Percentiles rank a stretch among this genome's conserved stretches.
phyloP scores from a whole-genome alignment of 2,113 vertebrate species.

The Glaucidium brasilianum region DNA sequence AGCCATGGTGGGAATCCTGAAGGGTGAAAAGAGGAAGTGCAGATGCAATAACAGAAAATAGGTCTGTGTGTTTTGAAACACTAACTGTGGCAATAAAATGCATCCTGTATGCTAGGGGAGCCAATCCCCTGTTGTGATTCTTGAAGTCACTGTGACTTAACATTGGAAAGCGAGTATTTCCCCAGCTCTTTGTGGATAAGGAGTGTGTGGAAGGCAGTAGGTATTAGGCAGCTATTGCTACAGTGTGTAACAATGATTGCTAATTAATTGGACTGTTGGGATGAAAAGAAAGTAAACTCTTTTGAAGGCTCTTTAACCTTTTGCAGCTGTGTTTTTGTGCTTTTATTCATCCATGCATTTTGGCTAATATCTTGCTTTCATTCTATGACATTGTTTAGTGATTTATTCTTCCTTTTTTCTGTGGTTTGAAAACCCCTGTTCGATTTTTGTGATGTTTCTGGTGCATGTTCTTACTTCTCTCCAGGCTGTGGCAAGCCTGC shows the following conservation, averaged over 20 bases:
- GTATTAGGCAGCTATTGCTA: not conserved
- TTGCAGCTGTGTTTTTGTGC: not conserved
- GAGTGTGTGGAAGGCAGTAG: not conserved
- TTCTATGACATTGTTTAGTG: not conserved
- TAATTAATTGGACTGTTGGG: not conserved
- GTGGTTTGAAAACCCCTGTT: not conserved
- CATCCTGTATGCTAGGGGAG: conserved; percentile 8
- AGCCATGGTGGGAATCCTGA: not conserved
- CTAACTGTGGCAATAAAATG: conserved; percentile 13
- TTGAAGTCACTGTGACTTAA: not conserved
- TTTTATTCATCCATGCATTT: not conserved
- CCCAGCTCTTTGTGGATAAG: not conserved
- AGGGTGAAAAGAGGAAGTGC: conserved; percentile 21
- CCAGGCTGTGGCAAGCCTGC: not conserved
- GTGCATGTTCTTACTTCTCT: not conserved
- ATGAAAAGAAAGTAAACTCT: not conserved
- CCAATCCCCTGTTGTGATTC: not conserved
- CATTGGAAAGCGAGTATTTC: not conserved
- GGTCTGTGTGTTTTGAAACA: not conserved
- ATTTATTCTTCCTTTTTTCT: conserved; percentile 31
- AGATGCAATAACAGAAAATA: not conserved
- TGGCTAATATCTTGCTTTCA: not conserved
- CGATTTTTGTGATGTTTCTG: not conserved
- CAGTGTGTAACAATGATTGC: not conserved
- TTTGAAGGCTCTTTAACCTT: not conserved